phyloP scores from a whole-genome alignment of 37 sponge, comb jelly and placozoan genomes.

The Bolinopsis microptera region DNA sequence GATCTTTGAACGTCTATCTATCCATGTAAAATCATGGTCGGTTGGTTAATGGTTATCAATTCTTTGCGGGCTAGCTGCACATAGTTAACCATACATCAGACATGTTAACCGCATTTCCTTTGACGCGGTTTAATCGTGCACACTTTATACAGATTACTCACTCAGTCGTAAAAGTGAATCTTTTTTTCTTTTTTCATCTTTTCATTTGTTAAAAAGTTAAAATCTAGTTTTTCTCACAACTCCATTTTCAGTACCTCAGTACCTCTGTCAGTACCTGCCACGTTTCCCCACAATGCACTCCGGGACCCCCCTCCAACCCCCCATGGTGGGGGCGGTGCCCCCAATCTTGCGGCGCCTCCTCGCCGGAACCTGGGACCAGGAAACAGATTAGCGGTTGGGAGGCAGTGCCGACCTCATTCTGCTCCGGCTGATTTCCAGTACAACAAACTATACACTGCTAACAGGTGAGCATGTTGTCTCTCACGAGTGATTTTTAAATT shows the following conservation, averaged over 20 bases:
- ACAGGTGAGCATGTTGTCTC: constrained; percentile 64
- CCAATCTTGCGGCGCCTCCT: not conserved
- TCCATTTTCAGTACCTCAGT: constrained; percentile 25
- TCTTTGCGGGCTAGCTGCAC: no score
- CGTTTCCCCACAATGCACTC: constrained; percentile 13
- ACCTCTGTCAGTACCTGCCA: constrained; percentile 22
- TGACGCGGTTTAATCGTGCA: no score
- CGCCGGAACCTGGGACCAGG: not conserved
- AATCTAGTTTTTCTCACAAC: no score
- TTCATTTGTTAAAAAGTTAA: no score
- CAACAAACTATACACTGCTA: constrained; percentile 65
- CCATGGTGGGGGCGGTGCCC: not conserved
- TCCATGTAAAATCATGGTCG: no score
- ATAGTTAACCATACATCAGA: no score
- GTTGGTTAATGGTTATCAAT: no score
- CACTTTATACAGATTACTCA: no score
- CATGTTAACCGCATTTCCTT: no score
- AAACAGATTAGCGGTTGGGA: not conserved
- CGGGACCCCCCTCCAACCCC: not conserved
- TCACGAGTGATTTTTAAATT: no score
- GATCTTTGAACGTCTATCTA: not conserved
- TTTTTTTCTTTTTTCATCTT: not conserved
- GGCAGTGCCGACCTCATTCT: constrained; percentile 45
- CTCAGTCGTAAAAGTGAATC: no score
- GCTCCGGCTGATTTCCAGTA: constrained; percentile 55